phyloP scores from a whole-genome alignment of 2,888 invertebrate species.

The Drosophila percnosoma region DNA sequence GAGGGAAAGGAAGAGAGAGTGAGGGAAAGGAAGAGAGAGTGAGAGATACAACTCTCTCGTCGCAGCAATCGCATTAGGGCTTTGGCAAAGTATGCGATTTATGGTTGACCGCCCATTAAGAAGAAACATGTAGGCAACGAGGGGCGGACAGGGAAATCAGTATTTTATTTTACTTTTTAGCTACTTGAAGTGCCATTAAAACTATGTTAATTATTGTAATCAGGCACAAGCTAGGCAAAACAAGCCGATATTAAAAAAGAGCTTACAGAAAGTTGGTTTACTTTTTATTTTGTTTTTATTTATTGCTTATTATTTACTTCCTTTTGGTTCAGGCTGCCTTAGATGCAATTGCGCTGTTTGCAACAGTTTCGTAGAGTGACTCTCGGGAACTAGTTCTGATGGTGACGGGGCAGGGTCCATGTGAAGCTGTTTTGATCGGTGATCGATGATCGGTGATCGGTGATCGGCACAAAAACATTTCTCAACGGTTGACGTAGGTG shows the following conservation, averaged over 20 bases:
- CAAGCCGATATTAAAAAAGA: not conserved
- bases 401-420: not conserved
- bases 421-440: not conserved
- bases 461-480: not conserved
- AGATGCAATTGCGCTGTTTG: conserved; percentile 9
- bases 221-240: conserved; percentile 6
- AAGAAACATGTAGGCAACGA: not conserved
- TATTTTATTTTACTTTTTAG: conserved; percentile 19
- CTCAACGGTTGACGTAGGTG: not conserved
- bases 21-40: not conserved
- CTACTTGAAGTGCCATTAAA: conserved; percentile 42
- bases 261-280: conserved; percentile 10
- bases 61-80: not conserved
- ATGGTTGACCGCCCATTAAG: conserved; percentile 1
- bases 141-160: not conserved
- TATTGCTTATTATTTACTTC: not conserved
- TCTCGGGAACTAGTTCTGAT: conserved; percentile 23
- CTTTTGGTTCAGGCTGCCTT: not conserved
- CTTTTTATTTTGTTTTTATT: not conserved
- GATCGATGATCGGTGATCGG: not conserved
- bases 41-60: not conserved
- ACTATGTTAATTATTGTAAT: conserved; percentile 65
- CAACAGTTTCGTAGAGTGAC: conserved; percentile 1
- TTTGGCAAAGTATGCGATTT: conserved; percentile 1
- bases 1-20: not conserved